These are phyloP conservation scores for Lepidurus arcticus DNA, from an alignment of 1,140 invertebrate species.

Conservation along the genomic window DNA sequence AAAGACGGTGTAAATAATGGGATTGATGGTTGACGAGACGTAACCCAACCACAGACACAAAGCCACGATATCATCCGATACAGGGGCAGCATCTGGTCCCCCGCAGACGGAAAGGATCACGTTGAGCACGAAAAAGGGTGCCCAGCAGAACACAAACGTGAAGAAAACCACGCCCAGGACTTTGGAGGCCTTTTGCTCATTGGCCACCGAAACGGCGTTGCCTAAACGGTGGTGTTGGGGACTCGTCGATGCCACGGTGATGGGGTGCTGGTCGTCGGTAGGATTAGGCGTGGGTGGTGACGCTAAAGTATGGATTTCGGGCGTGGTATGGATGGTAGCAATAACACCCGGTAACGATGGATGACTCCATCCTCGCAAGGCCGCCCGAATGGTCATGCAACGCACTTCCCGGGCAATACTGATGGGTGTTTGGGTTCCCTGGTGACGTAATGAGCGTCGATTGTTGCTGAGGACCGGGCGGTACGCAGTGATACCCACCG, in stretches of 20 bases:
- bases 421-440: constrained; percentile 61
- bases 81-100: constrained; percentile 31
- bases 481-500: not conserved
- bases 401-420: constrained; percentile 60
- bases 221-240: constrained; percentile 53
- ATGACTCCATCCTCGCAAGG: not conserved
- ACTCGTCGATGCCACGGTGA: not conserved
- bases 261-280: not conserved
- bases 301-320: constrained; percentile 26
- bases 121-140: constrained; percentile 41
- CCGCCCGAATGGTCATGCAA: constrained; percentile 55
- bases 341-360: not conserved
- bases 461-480: constrained; percentile 21
- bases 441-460: constrained; percentile 45
- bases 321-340: not conserved
- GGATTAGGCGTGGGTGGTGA: not conserved
- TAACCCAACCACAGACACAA: constrained; percentile 42
- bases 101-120: constrained; percentile 39
- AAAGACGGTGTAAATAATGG: constrained; percentile 42
- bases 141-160: constrained; percentile 42
- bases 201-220: constrained; percentile 65
- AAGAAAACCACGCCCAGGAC: constrained; percentile 38
- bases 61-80: constrained; percentile 38
- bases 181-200: constrained; percentile 76
- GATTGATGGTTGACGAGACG: constrained; percentile 42